These are phyloP conservation scores for Diadromus collaris DNA, from an alignment of 2,888 invertebrate species.

Conservation along the genomic window DNA sequence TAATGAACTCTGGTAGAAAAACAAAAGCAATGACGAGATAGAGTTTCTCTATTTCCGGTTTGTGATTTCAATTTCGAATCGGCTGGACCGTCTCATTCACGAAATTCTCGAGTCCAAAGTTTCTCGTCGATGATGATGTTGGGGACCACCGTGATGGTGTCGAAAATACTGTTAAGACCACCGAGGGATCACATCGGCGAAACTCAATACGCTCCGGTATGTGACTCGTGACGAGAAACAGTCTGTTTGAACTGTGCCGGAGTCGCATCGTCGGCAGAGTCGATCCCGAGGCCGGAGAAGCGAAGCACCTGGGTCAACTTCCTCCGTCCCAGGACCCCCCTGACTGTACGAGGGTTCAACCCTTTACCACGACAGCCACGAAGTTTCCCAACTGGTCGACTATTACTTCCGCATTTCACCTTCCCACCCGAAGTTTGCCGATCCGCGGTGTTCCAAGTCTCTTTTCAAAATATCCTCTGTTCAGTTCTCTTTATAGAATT, in stretches of 20 bases:
- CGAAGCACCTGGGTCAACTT: conserved; percentile 77
- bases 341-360: conserved; percentile 64
- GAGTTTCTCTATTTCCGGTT: background rate
- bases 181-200: conserved; percentile 55
- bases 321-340: conserved; percentile 72
- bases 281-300: conserved; percentile 65
- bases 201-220: conserved; percentile 68
- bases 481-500: background rate
- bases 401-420: conserved; percentile 51
- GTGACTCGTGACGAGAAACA: conserved; percentile 69
- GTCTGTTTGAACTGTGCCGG: conserved; percentile 69
- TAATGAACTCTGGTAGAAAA: background rate
- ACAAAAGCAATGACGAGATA: background rate
- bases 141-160: conserved; percentile 56
- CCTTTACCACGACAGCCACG: conserved; percentile 49
- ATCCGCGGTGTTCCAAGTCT: conserved; percentile 23
- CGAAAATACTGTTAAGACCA: conserved; percentile 46
- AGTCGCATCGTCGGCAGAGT: conserved; percentile 66
- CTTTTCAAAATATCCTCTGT: conserved; percentile 54
- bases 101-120: background rate
- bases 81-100: background rate
- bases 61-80: background rate
- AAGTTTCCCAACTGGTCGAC: conserved; percentile 21
- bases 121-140: conserved; percentile 43
- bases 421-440: conserved; percentile 35